These are phyloP conservation scores for Callithrix jacchus DNA, from an alignment of 2,113 vertebrate genomes.

Conservation along the genomic window DNA sequence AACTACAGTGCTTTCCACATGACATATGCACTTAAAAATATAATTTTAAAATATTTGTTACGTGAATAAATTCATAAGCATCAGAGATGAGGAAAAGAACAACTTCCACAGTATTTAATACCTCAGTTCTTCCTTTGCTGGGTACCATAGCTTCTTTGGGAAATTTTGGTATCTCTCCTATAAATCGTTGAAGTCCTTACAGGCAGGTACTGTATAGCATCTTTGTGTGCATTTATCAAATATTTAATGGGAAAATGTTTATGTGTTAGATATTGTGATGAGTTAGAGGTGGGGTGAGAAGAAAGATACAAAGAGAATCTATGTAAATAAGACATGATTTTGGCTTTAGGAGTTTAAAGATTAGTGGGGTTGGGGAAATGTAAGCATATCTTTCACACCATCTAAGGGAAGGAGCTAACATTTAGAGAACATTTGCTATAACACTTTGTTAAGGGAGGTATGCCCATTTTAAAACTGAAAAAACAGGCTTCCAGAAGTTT, in stretches of 20 bases:
- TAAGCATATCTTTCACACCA: background rate
- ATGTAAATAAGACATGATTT: background rate
- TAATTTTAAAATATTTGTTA: background rate
- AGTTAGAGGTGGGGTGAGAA: background rate
- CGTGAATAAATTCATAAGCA: background rate
- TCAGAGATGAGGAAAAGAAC: background rate
- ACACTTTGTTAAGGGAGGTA: background rate
- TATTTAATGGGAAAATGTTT: conserved; percentile 27
- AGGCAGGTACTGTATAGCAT: background rate
- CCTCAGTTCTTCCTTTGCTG: background rate
- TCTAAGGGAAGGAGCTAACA: background rate
- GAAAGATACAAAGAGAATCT: background rate
- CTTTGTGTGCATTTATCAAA: conserved; percentile 17
- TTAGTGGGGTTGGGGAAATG: background rate
- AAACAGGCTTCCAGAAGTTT: background rate
- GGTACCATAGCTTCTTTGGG: background rate
- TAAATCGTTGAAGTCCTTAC: conserved; percentile 9
- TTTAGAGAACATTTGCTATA: background rate
- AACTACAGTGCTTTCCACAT: background rate
- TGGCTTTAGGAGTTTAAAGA: background rate
- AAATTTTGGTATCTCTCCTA: conserved; percentile 11
- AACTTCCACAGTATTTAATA: background rate
- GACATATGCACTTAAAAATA: background rate
- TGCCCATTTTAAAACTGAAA: background rate
- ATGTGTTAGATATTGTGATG: background rate